These are phyloP conservation scores for Gymnoscelis rufifasciata DNA, from an alignment of 2,888 invertebrate species.

Conservation along the genomic window DNA sequence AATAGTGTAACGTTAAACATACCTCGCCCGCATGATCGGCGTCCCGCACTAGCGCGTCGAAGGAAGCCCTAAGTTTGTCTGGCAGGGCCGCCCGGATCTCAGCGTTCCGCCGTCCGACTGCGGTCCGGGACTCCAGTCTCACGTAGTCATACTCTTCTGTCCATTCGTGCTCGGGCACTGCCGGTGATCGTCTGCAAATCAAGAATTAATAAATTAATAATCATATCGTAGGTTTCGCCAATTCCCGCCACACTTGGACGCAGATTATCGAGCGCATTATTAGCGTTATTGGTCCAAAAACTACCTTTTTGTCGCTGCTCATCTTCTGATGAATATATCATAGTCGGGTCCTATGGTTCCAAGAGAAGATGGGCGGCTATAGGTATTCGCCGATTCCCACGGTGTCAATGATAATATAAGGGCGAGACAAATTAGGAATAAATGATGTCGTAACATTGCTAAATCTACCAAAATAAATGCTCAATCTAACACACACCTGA, in stretches of 20 bases:
- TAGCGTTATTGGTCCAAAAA: too few species aligned
- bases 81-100: slow-evolving; percentile 86
- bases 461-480: background rate
- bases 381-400: too few species aligned
- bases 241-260: too few species aligned
- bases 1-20: slow-evolving; percentile 30
- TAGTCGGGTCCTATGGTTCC: too few species aligned
- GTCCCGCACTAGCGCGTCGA: slow-evolving; percentile 86
- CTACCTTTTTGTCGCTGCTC: too few species aligned
- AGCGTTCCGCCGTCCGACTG: slow-evolving; percentile 84
- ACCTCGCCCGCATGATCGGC: slow-evolving; percentile 82
- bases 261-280: too few species aligned
- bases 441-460: too few species aligned
- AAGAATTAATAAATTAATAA: background rate
- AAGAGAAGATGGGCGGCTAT: too few species aligned
- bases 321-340: too few species aligned
- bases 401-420: too few species aligned
- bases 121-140: slow-evolving; percentile 87
- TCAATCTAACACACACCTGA: slow-evolving; percentile 69
- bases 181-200: slow-evolving; percentile 54
- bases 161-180: slow-evolving; percentile 79
- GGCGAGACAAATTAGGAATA: too few species aligned
- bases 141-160: slow-evolving; percentile 95
- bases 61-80: slow-evolving; percentile 85
- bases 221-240: too few species aligned